Base-by-base conservation (phyloP, 2,797 vertebrate genomes). In the Oophaga sylvatica region DNA sequence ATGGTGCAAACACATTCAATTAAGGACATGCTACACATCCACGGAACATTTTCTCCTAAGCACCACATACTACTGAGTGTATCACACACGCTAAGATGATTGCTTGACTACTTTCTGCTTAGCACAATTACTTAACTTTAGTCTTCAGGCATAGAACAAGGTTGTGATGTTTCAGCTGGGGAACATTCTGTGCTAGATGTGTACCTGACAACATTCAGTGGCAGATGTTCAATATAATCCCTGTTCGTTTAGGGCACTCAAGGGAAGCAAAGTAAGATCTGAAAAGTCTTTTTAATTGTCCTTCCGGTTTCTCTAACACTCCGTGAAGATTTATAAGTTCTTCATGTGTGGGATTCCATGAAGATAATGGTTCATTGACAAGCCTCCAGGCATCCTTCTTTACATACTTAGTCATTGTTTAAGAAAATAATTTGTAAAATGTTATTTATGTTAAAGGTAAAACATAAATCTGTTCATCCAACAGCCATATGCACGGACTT, bases 271-370 rank as follows among this genome's bases (percentile, higher is more conserved):
- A 82, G 29, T 77, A 78, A n/a, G 77, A 89, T 84, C 90, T 90
- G 83, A 91, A 90, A 90, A 91, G 87, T 53, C 84, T 77, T 81
- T 86, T 85, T 90, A 89, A 92, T 90, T 90, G 87, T 85, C 57
- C 65, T 90, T 81, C 85, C 90, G 80, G 35, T 90, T 90, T 89
- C 89, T 84, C 85, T 57, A 86, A 63, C 63, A 82, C 60, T 65
- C 80, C 84, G 79, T 85, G 84, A 68, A 86, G 57, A 89, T 76
- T 75, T 88, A 88, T 88, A 75, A 88, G 85, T 88, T 81, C 84
- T 86, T 89, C 78, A 78, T 86, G 88, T 89, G 88, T 89, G 88
- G 84, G 88, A 86, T 86, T 83, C 31, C 70, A 89, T 82, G 70
- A 82, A 85, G 62, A 82, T 85, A 82, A 88, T 67, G 87, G 70